Conservation (phyloP, 2,113 vertebrate species). For the Origma solitaria region DNA sequence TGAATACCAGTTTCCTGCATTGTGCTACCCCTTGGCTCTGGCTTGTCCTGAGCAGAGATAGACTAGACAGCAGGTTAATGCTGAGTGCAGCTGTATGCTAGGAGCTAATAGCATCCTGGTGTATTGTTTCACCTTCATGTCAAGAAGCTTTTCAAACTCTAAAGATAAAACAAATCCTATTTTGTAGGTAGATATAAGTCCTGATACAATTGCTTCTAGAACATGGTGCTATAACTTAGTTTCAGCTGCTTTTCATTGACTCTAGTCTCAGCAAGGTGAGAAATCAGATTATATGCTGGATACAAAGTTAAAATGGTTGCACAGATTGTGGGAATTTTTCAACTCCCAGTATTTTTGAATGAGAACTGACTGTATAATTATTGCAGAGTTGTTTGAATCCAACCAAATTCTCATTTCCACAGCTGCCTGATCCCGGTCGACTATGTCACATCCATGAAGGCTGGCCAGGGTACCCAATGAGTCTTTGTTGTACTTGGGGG, state of each 20-base stretch:
- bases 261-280: neutral
- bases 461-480: neutral
- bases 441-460: fast-evolving
- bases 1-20: neutral
- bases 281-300: neutral
- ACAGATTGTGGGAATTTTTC: neutral
- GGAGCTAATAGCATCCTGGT: neutral
- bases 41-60: neutral
- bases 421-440: neutral
- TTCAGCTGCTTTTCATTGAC: neutral
- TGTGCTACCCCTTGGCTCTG: neutral
- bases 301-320: neutral
- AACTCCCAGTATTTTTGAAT: neutral
- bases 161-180: neutral
- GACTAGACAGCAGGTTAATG: neutral
- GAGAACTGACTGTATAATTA: neutral
- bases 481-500: neutral
- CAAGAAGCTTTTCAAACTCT: neutral
- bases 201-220: neutral
- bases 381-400: neutral
- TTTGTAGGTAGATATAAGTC: neutral
- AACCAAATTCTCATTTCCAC: neutral
- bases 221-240: neutral
- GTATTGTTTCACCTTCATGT: neutral
- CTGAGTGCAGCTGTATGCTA: neutral